phyloP scores from a whole-genome alignment of 1,140 invertebrate genomes.

The Dinoponera quadriceps region DNA sequence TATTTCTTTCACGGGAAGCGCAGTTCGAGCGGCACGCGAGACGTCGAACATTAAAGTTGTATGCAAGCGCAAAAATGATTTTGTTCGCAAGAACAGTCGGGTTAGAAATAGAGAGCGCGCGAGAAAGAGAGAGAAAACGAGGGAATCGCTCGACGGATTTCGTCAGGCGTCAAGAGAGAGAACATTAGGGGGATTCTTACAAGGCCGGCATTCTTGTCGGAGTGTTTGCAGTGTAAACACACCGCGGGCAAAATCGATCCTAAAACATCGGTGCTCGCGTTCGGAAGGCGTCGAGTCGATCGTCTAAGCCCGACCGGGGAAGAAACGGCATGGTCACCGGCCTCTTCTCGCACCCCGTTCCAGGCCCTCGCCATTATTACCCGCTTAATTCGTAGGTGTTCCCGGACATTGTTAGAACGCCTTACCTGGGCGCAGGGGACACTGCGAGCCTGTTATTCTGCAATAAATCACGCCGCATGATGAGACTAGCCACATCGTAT shows the following conservation, averaged over 20 bases:
- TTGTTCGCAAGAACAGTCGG: too few species aligned
- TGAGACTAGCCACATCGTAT: constrained; percentile 41
- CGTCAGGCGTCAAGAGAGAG: background rate
- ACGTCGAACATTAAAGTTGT: too few species aligned
- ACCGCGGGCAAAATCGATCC: constrained; percentile 24
- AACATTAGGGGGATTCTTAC: background rate
- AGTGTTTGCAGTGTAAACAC: constrained; percentile 10
- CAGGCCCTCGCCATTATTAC: constrained; percentile 47
- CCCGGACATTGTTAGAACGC: constrained; percentile 62
- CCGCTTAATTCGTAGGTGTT: constrained; percentile 75
- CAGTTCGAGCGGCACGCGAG: too few species aligned
- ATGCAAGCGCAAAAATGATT: too few species aligned
- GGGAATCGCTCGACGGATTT: background rate
- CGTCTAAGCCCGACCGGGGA: background rate
- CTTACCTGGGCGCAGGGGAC: constrained; percentile 67
- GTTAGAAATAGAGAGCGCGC: background rate
- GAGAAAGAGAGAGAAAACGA: background rate
- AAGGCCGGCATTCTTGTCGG: background rate
- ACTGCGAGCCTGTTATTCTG: constrained; percentile 78
- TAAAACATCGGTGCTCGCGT: background rate
- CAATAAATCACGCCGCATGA: constrained; percentile 76
- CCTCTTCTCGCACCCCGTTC: background rate
- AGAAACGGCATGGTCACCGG: constrained; percentile 52
- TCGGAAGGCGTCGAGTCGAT: background rate
- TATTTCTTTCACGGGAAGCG: too few species aligned